Evolutionary conservation across 1,140 invertebrate genomes (phyloP).

Genomic region (Pogonognathellus flavescens): DNA sequence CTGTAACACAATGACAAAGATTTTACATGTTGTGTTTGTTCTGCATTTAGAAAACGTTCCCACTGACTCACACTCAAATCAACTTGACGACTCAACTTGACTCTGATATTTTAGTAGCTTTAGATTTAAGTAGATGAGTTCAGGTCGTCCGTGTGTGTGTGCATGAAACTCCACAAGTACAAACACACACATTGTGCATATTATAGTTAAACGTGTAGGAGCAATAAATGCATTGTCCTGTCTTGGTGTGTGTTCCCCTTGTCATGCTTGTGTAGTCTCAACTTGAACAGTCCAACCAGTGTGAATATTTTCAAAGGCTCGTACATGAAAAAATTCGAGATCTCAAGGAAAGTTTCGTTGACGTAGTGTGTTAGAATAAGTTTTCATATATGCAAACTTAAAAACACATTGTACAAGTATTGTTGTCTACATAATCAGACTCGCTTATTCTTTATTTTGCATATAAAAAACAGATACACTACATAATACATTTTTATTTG

Average conservation of each 20-base stretch:
- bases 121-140: slow-evolving; percentile 24
- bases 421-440: too few relatives aligned
- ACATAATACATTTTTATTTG: too few relatives aligned
- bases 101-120: slow-evolving; percentile 24
- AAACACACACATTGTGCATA: not conserved
- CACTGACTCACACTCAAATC: not conserved
- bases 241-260: not conserved
- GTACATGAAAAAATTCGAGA: slow-evolving; percentile 40
- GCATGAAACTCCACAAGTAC: not conserved
- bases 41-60: slow-evolving; percentile 14
- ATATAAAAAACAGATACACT: too few relatives aligned
- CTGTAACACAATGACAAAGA: slow-evolving; percentile 44
- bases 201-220: not conserved
- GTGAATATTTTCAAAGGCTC: slow-evolving; percentile 51
- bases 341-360: slow-evolving; percentile 49
- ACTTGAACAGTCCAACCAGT: not conserved
- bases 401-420: too few relatives aligned
- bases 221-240: not conserved
- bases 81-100: slow-evolving; percentile 27
- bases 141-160: not conserved
- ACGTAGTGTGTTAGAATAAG: not conserved
- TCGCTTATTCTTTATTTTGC: too few relatives aligned
- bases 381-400: too few relatives aligned
- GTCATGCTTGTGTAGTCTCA: not conserved
- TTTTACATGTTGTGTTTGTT: slow-evolving; percentile 23